Conservation (phyloP, 2,888 invertebrate genomes). For the Caradrina clavipalpis region DNA sequence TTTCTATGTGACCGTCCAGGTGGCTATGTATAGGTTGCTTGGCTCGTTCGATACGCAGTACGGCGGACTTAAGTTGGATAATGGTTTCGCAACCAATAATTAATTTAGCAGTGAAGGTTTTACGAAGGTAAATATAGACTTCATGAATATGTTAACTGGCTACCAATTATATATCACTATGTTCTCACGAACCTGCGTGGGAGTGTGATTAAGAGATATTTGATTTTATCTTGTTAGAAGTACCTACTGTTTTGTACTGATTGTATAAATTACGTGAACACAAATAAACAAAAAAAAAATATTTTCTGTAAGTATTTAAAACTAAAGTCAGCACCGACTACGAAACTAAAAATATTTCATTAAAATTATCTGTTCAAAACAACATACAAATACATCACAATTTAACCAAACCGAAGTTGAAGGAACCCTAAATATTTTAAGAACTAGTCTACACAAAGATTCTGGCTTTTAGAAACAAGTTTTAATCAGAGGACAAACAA, state of each 20-base stretch:
- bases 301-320: constrained; percentile 2
- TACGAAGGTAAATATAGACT: constrained; percentile 72
- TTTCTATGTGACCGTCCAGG: constrained; percentile 90
- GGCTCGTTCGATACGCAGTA: constrained; percentile 81
- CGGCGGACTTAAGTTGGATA: constrained; percentile 81
- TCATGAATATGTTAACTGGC: constrained; percentile 68
- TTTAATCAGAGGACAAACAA: neutral
- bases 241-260: constrained; percentile 28
- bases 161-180: constrained; percentile 58
- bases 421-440: neutral
- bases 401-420: constrained; percentile 1
- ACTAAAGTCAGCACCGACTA: constrained; percentile 18
- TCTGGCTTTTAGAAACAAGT: constrained; percentile 7
- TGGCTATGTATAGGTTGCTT: constrained; percentile 89
- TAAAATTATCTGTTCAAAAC: neutral
- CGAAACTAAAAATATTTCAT: constrained; percentile 8
- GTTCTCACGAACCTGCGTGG: constrained; percentile 57
- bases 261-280: constrained; percentile 30
- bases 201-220: constrained; percentile 50
- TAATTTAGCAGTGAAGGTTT: constrained; percentile 81
- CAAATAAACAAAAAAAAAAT: constrained; percentile 19
- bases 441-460: neutral
- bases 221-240: constrained; percentile 34
- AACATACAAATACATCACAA: neutral
- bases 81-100: constrained; percentile 78